These are phyloP conservation scores for Paracanthobrama guichenoti DNA, from an alignment of 2,113 vertebrate genomes.

Conservation along the genomic window DNA sequence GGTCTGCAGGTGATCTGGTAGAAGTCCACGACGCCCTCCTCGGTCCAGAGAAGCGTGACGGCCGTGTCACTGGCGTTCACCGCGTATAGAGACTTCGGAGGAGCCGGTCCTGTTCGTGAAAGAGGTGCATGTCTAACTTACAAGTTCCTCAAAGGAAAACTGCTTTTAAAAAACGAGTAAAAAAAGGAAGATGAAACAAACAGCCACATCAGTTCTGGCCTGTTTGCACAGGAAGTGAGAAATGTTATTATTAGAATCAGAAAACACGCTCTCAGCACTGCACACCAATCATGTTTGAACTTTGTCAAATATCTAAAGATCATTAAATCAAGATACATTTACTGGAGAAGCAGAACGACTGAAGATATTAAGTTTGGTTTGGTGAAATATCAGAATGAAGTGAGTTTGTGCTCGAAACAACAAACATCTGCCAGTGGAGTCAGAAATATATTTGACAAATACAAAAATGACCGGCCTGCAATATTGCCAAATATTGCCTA, in stretches of 20 bases:
- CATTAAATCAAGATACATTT: no score
- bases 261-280: neutral
- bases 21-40: conserved; percentile 92
- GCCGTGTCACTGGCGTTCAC: conserved; percentile 91
- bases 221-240: neutral
- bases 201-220: neutral
- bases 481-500: no score
- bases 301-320: no score
- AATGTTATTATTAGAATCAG: neutral
- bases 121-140: neutral
- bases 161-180: neutral
- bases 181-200: conserved; percentile 6
- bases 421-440: no score
- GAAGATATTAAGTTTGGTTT: no score
- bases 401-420: no score
- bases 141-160: conserved; percentile 36
- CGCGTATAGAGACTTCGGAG: conserved; percentile 87
- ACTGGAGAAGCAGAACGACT: no score
- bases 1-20: conserved; percentile 86
- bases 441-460: no score
- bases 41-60: conserved; percentile 91
- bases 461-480: no score
- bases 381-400: no score
- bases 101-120: conserved; percentile 83
- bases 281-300: neutral